Evolutionary conservation across 2,797 vertebrate genomes (phyloP).

Genomic region (Esox lucius): DNA sequence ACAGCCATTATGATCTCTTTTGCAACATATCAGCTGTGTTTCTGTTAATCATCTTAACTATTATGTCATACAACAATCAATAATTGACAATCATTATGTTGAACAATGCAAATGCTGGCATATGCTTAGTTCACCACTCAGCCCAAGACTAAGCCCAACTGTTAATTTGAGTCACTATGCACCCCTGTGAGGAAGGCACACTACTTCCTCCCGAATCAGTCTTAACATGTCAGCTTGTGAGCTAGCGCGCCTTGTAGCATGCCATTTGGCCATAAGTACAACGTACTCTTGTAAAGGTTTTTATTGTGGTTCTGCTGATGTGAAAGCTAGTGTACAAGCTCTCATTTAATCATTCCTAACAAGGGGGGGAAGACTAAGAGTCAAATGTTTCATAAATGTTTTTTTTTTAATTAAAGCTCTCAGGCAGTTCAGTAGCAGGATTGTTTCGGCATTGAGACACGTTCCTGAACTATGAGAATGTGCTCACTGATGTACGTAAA

Average conservation of each 20-base stretch:
- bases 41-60: no score
- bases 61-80: no score
- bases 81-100: no score
- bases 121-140: no score
- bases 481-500: neutral
- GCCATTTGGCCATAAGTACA: neutral
- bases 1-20: no score
- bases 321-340: neutral
- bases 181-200: no score
- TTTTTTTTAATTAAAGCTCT: conserved; percentile 8
- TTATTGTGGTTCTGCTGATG: neutral
- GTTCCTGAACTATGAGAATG: conserved; percentile 9
- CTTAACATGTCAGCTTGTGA: neutral
- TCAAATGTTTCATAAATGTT: conserved; percentile 18
- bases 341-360: conserved; percentile 15
- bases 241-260: neutral
- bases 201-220: no score
- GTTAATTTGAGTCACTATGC: no score
- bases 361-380: conserved; percentile 6
- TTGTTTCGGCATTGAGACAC: conserved; percentile 5
- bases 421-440: conserved; percentile 6
- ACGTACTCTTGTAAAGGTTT: neutral
- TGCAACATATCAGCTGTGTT: no score
- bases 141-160: no score
- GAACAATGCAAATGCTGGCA: no score